A percentile compares a stretch with the other conserved stretches of the same genome.
phyloP scores from a whole-genome alignment of 2,113 vertebrate species.

The Naja naja region DNA sequence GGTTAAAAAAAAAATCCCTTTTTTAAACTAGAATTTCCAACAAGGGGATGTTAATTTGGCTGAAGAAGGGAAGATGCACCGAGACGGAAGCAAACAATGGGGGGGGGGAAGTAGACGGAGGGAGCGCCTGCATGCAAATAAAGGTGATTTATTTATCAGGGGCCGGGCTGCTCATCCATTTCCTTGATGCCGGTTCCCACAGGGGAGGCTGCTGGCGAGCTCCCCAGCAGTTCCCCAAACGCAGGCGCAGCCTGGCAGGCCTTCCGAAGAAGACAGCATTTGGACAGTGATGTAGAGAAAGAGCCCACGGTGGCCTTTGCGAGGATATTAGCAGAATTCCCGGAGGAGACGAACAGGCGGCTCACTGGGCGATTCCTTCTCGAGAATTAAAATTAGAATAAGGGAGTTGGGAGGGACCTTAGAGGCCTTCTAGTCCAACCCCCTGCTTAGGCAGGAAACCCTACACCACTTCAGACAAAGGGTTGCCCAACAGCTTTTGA shows the following conservation, averaged over 20 bases:
- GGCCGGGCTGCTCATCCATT: conserved; percentile 40
- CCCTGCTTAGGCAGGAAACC: background rate
- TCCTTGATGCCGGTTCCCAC: conserved; percentile 43
- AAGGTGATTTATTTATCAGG: conserved; percentile 17
- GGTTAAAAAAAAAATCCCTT: too few relatives aligned
- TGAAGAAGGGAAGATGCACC: background rate
- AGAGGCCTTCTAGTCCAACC: background rate
- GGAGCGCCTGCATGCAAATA: background rate
- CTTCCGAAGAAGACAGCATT: conserved; percentile 51
- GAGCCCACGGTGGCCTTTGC: conserved; percentile 51
- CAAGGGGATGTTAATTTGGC: background rate
- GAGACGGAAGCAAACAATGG: background rate
- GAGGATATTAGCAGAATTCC: conserved; percentile 66
- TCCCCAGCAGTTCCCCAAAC: conserved; percentile 43
- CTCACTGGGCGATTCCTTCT: conserved; percentile 57
- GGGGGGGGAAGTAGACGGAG: background rate
- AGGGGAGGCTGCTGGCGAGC: conserved; percentile 33
- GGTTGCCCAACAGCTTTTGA: too few relatives aligned
- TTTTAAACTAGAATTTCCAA: background rate
- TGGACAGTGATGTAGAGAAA: conserved; percentile 54
- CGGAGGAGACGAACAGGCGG: conserved; percentile 58
- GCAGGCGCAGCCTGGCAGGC: conserved; percentile 38
- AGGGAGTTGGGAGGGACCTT: too few relatives aligned
- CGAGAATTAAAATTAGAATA: conserved; percentile 4
- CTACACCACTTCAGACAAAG: too few relatives aligned